Evolutionary conservation across 2,797 vertebrate genomes (phyloP), one percentile per base, ranked within the genome.

Genomic region (Pantherophis alleghaniensis): DNA sequence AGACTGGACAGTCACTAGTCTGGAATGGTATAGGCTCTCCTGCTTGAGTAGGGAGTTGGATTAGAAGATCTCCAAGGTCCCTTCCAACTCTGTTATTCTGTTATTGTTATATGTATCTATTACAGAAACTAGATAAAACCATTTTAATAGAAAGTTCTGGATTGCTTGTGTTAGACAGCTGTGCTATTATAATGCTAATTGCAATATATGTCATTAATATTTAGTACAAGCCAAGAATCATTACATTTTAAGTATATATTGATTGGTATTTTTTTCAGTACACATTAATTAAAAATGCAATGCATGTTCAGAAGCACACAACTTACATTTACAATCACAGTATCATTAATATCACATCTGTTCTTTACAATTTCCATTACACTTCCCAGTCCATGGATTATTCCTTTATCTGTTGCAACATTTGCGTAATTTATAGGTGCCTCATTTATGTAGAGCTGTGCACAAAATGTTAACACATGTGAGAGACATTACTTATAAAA

Each of bases 351-450:
- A 63, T 99, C 99, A 56, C 99, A 99, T 97, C 98, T 98, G 86
- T 99, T 99, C 96, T 97, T 98, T 96, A 97, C 98, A 95, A 99
- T 98, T 95, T 97, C 97, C 90, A 99, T 97, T 57, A 99, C 99
- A 4, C 98, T 98, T 2, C 97, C 97, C 94, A 99, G 90, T 0
- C 98, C 98, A 11, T 99, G 99, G 90, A 99, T 98, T 95, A 99
- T 98, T 61, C 99, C 99, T 88, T 98, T 98, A 95, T 98, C 97
- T 1, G 98, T 98, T 95, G 98, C 97, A 74, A 98, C 95, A 89
- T 99, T 98, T 63, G 98, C 98, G 0, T 98, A 97, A 95, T 97
- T 98, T 61, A 99, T 86, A 51, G 96, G 98, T 3, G 97, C 99
- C 0, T 98, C 97, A 5, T 99, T 99, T 90, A 99, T 96, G 53